Conservation (phyloP, 1,140 invertebrate genomes). For the Hyles euphorbiae region DNA sequence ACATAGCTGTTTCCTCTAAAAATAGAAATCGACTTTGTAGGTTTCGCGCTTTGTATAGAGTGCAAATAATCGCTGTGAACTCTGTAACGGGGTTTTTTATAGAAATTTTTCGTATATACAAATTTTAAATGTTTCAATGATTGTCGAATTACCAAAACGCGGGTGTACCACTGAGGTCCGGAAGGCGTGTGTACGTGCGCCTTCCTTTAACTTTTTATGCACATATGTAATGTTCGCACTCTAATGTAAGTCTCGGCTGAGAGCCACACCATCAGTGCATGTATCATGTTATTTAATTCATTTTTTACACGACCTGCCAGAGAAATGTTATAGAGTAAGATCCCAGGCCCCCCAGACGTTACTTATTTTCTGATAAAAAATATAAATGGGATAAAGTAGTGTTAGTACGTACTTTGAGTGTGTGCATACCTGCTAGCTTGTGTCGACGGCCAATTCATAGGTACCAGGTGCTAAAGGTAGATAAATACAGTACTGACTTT, state of each 20-base stretch:
- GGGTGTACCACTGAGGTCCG: slow-evolving; percentile 26
- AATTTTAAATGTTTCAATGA: slow-evolving; percentile 29
- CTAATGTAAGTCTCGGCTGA: slow-evolving; percentile 1
- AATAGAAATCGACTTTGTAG: neutral
- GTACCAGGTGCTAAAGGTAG: too few species aligned
- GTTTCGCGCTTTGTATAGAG: slow-evolving; percentile 1
- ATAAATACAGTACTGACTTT: too few species aligned
- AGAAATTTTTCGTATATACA: slow-evolving; percentile 4
- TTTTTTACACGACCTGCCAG: slow-evolving; percentile 54
- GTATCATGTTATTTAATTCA: slow-evolving; percentile 3
- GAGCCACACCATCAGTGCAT: neutral
- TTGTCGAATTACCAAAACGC: slow-evolving; percentile 61
- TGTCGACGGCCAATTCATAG: too few species aligned
- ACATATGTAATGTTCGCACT: neutral
- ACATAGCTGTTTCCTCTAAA: slow-evolving; percentile 6
- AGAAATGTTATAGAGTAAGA: too few species aligned
- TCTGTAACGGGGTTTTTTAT: neutral
- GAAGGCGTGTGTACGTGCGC: too few species aligned
- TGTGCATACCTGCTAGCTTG: too few species aligned
- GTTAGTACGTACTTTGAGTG: too few species aligned
- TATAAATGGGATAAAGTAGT: too few species aligned
- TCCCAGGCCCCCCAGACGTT: too few species aligned
- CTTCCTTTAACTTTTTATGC: too few species aligned
- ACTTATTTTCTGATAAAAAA: too few species aligned
- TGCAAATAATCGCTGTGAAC: neutral